Percentiles rank a stretch among this genome's conserved stretches.
These are phyloP conservation scores for Dermolepida albohirtum DNA, from an alignment of 2,888 invertebrate genomes.

Conservation along the genomic window DNA sequence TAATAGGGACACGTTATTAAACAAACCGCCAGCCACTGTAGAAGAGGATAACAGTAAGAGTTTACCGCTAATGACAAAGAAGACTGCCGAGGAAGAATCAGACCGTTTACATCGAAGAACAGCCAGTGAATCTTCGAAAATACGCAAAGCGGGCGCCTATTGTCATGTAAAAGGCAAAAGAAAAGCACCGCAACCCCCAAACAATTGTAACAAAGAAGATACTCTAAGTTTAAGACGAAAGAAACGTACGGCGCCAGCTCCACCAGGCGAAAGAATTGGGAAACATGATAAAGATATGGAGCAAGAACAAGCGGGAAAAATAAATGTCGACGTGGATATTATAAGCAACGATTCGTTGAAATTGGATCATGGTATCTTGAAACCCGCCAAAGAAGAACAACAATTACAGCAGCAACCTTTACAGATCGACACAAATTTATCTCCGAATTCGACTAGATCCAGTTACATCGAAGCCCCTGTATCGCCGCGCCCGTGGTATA, in stretches of 20 bases:
- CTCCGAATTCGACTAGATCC: slow-evolving; percentile 54
- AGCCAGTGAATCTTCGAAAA: slow-evolving; percentile 72
- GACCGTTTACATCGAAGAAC: slow-evolving; percentile 69
- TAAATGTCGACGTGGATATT: slow-evolving; percentile 55
- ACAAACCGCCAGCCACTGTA: slow-evolving; percentile 50
- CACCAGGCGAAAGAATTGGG: slow-evolving; percentile 57
- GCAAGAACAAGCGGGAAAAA: not conserved
- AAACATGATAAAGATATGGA: slow-evolving; percentile 45
- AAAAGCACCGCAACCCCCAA: slow-evolving; percentile 78
- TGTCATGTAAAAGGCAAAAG: slow-evolving; percentile 81
- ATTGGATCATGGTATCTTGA: slow-evolving; percentile 66
- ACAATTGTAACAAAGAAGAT: slow-evolving; percentile 48
- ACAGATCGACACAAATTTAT: slow-evolving; percentile 48
- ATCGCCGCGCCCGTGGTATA: slow-evolving; percentile 77
- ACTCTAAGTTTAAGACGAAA: slow-evolving; percentile 61
- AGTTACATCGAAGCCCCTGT: slow-evolving; percentile 60
- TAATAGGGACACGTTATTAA: slow-evolving; percentile 56
- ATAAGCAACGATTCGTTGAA: slow-evolving; percentile 65
- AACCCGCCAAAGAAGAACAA: slow-evolving; percentile 61
- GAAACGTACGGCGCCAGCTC: slow-evolving; percentile 66
- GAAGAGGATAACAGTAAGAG: slow-evolving; percentile 60
- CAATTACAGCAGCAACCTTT: slow-evolving; percentile 44
- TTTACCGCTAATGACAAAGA: slow-evolving; percentile 63
- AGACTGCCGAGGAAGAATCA: slow-evolving; percentile 51
- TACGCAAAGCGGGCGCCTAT: slow-evolving; percentile 69